These are phyloP conservation scores for Eucera pruinosa DNA, from an alignment of 2,888 invertebrate species.

Conservation along the genomic window DNA sequence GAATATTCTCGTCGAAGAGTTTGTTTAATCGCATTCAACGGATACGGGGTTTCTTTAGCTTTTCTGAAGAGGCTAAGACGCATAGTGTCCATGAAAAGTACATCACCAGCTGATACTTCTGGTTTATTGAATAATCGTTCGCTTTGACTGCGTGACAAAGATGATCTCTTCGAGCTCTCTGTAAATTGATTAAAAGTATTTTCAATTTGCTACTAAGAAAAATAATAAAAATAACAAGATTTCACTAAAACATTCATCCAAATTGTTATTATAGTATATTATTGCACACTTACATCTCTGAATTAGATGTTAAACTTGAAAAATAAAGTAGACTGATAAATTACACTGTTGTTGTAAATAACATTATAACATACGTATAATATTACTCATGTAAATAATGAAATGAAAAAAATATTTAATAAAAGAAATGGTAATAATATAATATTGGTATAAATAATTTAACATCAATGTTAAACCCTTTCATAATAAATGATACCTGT, in stretches of 20 bases:
- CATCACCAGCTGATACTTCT: conserved; percentile 85
- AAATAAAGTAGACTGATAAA: no score
- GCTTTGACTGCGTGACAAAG: conserved; percentile 82
- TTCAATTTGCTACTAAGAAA: not conserved
- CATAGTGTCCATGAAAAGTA: conserved; percentile 93
- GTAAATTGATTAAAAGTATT: not conserved
- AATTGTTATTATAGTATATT: no score
- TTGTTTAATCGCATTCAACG: conserved; percentile 9
- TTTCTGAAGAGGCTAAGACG: conserved; percentile 89
- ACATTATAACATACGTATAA: no score
- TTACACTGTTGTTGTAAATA: not conserved
- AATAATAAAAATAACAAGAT: not conserved
- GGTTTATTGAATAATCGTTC: conserved; percentile 84
- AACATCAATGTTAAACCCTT: no score
- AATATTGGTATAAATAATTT: no score
- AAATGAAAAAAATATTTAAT: no score
- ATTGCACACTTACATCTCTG: no score
- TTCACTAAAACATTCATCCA: not conserved
- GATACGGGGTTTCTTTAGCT: conserved; percentile 86
- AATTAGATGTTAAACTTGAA: no score
- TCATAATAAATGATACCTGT: no score
- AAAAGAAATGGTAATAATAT: no score
- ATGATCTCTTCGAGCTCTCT: conserved; percentile 67
- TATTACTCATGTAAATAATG: no score
- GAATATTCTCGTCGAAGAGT: conserved; percentile 10